A percentile compares a stretch with the other conserved stretches of the same genome.
Evolutionary conservation across 2,797 vertebrate species (phyloP).

Genomic region (Tangara arthus): DNA sequence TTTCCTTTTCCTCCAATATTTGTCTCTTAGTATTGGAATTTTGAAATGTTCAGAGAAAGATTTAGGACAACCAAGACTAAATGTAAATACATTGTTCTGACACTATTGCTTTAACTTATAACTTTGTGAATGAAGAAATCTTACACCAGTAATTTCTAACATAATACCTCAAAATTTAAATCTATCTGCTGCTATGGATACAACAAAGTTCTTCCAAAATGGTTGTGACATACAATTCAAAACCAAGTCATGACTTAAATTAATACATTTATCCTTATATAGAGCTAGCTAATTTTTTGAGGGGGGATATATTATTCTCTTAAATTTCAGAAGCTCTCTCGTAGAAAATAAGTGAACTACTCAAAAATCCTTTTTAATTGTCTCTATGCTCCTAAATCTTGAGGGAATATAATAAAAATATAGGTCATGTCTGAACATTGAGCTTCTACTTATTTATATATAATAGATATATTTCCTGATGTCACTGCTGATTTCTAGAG

Average conservation of each 20-base stretch:
- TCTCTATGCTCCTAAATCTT: not conserved
- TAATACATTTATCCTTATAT: not conserved
- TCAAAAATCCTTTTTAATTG: not conserved
- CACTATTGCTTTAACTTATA: not conserved
- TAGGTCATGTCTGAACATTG: not conserved
- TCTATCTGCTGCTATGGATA: not conserved
- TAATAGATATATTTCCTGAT: not conserved
- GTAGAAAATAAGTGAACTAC: not conserved
- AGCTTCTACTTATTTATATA: not conserved
- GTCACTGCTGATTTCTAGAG: not conserved
- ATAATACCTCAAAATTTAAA: not conserved
- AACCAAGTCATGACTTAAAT: not conserved
- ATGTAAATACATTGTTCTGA: not conserved
- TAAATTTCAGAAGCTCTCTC: not conserved
- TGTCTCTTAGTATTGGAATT: not conserved
- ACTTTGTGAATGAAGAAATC: not conserved
- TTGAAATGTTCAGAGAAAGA: not conserved
- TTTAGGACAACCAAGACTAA: not conserved
- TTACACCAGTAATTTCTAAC: not conserved
- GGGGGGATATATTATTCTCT: not conserved
- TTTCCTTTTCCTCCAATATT: not conserved
- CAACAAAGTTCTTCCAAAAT: not conserved
- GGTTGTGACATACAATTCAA: not conserved
- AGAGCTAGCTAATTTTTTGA: not conserved
- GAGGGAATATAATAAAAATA: not conserved